Evolutionary conservation across 1,140 invertebrate species (phyloP), one percentile per base, ranked within the genome.

Genomic region (Temnothorax curvispinosus): DNA sequence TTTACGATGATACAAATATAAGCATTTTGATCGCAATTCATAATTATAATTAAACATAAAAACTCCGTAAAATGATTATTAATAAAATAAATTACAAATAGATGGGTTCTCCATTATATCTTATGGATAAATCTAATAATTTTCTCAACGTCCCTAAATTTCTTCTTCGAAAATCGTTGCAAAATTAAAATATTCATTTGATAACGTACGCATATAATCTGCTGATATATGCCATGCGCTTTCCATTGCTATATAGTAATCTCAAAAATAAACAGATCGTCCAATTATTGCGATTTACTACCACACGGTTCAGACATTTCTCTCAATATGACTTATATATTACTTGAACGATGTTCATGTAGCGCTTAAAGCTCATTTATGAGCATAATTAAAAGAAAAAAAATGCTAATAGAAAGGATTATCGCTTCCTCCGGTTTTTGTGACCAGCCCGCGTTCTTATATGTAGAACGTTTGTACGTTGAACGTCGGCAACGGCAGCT

Each of bases 1-100:
- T 74, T 88, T 74, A 13, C 71, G 87, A 88, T 90, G 89, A 91
- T 91, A 91, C 84, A 86, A 90, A 91, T 88, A 84, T 62, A 62
- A 54, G n/a, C 35, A 18, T 67, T 15, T 35, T 18, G 4, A 11
- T 69, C 54, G 18, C 3, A 8, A 54, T 38, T 50, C 32, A 65
- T 64, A 27, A 21, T 56, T 64, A 58, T 13, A 80, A 80, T 64
- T 64, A 27, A n/a, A 71, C 3, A 1, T 13, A 9, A 71, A 32
- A 44, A 15, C 50, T 69, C 18, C 21, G 6, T 6, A 9, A 67
- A 65, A 50, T 44, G 6, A 38, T 1, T 32, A 32, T 27, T 13
- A 78, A 64, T n/a, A 41, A 44, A 18, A 50, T 13, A 50, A 27
- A 21, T 15, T 21, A 21, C 13, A 8, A n/a, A 41, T 8, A 15